phyloP scores from a whole-genome alignment of 2,113 vertebrate genomes.

The Clarias batrachus region DNA sequence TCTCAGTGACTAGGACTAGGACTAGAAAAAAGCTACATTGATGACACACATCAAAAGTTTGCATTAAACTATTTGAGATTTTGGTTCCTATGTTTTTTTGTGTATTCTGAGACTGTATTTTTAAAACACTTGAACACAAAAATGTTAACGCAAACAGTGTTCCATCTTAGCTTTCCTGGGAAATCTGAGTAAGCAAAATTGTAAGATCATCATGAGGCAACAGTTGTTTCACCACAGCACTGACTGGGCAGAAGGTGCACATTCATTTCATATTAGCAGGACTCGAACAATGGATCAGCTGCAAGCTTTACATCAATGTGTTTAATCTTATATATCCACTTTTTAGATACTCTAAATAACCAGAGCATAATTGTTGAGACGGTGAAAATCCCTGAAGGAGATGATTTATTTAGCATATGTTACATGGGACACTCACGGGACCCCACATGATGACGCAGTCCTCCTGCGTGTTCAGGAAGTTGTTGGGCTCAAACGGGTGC shows the following conservation, averaged over 20 bases:
- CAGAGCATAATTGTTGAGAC: neutral
- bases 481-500: conserved; percentile 97
- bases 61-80: neutral
- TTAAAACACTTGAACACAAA: neutral
- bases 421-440: conserved; percentile 75
- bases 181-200: neutral
- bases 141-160: neutral
- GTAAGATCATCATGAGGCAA: neutral
- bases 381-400: neutral
- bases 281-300: neutral
- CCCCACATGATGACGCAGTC: conserved; percentile 97
- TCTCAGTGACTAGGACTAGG: neutral
- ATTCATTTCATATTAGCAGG: neutral
- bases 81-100: neutral
- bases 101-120: neutral
- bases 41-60: neutral
- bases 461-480: conserved; percentile 89
- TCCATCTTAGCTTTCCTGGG: neutral
- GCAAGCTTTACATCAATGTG: neutral
- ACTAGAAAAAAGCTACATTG: neutral
- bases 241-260: neutral
- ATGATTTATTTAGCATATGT: neutral
- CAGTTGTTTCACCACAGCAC: neutral
- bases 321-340: neutral
- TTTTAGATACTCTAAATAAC: neutral